Evolutionary conservation across 2,888 invertebrate species (phyloP), one percentile per base, ranked within the genome.

Genomic region (Scrobipalpa atriplicella): DNA sequence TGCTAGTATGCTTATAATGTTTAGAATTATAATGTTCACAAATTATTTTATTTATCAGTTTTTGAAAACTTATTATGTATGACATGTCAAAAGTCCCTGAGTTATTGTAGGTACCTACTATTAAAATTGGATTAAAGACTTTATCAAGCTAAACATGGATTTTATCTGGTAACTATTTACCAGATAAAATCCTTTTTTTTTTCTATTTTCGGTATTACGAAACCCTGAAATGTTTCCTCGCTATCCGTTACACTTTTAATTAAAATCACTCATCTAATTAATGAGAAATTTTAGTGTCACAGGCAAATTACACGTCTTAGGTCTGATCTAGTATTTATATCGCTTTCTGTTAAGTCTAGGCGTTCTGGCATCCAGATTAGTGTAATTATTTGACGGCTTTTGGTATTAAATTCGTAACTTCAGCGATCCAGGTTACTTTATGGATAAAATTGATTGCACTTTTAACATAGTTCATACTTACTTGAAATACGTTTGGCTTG

Each of bases 231-330:
- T 75, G 76, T 13, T 75, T 75, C 72, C 71, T 73, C 64, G 74
- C 9, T 80, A 84, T 84, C 80, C 80, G 80, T 81, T 81, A 81
- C 74, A 64, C 65, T 66, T 56, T 75, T 75, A 77, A 78, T 79
- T 79, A 75, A 76, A 52, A 64, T 64, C n/a, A 16, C 41, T 52
- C 63, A 64, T 64, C 63, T 36, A 64, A 64, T 64, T 64, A 39
- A 51, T 38, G 18, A 11, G 47, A 64, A 63, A 52, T 21, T 56
- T 41, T 18, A 64, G 16, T 52, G 13, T 52, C 38, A 38, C 38
- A 64, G 63, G 47, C 63, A 63, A 63, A 51, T 63, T 21, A 56
- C 54, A 56, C 21, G 21, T 19, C 21, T 52, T 56, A 21, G 21
- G 54, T 56, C 29, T 56, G 54, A 56, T 56, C 54, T 56, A 21